Evolutionary conservation across 2,797 vertebrate genomes (phyloP).

Genomic region (Rhinella marina): DNA sequence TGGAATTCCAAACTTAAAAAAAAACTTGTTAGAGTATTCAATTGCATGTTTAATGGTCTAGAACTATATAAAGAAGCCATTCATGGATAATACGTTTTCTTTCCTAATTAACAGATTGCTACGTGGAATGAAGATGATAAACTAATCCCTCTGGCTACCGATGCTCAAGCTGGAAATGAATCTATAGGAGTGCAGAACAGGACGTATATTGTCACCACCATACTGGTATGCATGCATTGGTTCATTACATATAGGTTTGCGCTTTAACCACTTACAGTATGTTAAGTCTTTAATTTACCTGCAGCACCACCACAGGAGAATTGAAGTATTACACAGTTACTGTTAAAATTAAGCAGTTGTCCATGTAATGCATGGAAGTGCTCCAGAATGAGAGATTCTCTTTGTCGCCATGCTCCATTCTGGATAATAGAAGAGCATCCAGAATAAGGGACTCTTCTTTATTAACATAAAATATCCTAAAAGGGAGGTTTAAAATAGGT

Average conservation of each 20-base stretch:
- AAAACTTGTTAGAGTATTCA: not conserved
- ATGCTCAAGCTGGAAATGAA: conserved; percentile 85
- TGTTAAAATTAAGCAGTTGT: not conserved
- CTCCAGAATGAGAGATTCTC: too few relatives aligned
- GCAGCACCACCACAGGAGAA: not conserved
- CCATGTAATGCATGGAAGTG: too few relatives aligned
- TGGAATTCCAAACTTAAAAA: not conserved
- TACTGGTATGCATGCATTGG: conserved; percentile 82
- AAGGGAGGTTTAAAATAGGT: too few relatives aligned
- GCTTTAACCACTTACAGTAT: not conserved
- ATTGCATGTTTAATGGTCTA: conserved; percentile 9
- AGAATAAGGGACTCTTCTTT: too few relatives aligned
- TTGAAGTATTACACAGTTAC: not conserved
- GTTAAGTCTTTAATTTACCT: too few relatives aligned
- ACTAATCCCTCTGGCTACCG: conserved; percentile 86
- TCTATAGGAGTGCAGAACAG: conserved; percentile 90
- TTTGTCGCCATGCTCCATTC: too few relatives aligned
- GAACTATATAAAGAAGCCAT: not conserved
- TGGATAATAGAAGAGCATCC: too few relatives aligned
- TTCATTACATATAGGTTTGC: not conserved
- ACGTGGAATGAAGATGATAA: conserved; percentile 99
- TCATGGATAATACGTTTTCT: conserved; percentile 4
- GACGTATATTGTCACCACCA: conserved; percentile 97
- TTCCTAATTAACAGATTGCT: conserved; percentile 85
- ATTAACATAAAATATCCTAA: too few relatives aligned